Base-by-base conservation (phyloP, 2,797 vertebrate genomes). In the Poeciliopsis paucimaculata region DNA sequence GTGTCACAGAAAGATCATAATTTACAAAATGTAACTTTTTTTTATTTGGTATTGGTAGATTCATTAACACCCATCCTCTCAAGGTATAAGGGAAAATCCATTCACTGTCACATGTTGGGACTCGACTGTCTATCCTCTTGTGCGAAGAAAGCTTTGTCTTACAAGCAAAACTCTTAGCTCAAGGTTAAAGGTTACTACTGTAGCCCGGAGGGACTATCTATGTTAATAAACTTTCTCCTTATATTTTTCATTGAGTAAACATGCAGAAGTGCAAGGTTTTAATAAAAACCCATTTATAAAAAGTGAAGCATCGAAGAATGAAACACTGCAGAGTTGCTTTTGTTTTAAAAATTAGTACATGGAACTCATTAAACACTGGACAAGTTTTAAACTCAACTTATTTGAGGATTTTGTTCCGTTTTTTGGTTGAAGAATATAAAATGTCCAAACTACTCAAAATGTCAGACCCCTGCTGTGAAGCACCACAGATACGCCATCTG, bases 101-200 rank as follows among this genome's bases (percentile, higher is more conserved):
- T 85, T 83, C 47, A 45, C 68, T 43, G 68, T 83, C 77, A 83
- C 90, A 10, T 92, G 91, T 93, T 85, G 26, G 77, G 82, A 91
- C 92, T 88, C 57, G 89, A 90, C 82, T 83, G 75, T 83, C 80
- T 77, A 73, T 74, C 49, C 31, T 11, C 77, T 39, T 83, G 36
- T 23, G 55, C 23, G 79, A 75, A 82, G 76, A 86, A 84, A 82
- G 66, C 73, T 78, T 80, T 55, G 64, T 86, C 68, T 77, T 73
- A 80, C 72, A 92, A 77, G 88, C 51, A 75, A 79, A 80, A 74
- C 78, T 86, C 79, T 90, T 80, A 88, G 73, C 78, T 81, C 12
- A 75, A 90, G 91, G 89, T 90, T 75, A 92, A 87, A 92, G 93
- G 88, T 95, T 36, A 86, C 11, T 78, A 86, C 77, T 83, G 66